Evolutionary conservation across 2,888 invertebrate genomes (phyloP).

Genomic region (Bellardia bayeri): DNA sequence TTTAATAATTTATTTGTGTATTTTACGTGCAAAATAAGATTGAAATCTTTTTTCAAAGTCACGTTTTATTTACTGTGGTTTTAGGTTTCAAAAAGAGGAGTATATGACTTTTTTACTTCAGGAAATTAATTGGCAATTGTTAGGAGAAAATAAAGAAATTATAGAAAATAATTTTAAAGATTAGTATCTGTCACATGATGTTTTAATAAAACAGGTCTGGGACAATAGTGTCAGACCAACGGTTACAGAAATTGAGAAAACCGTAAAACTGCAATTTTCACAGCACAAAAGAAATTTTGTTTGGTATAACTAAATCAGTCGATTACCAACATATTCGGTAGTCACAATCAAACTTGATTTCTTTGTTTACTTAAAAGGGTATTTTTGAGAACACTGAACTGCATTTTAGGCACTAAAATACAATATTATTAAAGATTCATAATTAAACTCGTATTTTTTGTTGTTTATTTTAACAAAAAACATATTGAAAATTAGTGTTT

Average conservation of each 20-base stretch:
- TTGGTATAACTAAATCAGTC: too few relatives aligned
- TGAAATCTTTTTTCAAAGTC: slow-evolving; percentile 41
- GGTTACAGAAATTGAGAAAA: too few relatives aligned
- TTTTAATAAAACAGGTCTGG: too few relatives aligned
- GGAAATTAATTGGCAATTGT: slow-evolving; percentile 24
- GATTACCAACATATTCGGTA: too few relatives aligned
- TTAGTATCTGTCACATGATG: slow-evolving; percentile 1
- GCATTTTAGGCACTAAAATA: too few relatives aligned
- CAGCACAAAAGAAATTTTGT: too few relatives aligned
- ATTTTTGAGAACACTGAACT: too few relatives aligned
- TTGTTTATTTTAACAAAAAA: slow-evolving; percentile 13
- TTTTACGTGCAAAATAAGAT: slow-evolving; percentile 35
- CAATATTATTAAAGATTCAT: neutral
- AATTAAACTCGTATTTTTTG: neutral
- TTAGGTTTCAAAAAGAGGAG: neutral
- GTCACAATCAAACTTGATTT: too few relatives aligned
- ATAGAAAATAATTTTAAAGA: neutral
- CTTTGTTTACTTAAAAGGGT: too few relatives aligned
- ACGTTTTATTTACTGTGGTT: slow-evolving; percentile 47
- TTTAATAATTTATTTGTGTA: slow-evolving; percentile 59
- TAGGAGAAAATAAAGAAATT: slow-evolving; percentile 17
- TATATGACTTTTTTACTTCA: neutral
- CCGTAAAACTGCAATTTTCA: too few relatives aligned
- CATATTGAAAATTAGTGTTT: slow-evolving; percentile 41
- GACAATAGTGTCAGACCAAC: too few relatives aligned